Percentiles rank a stretch among this genome's conserved stretches.
Evolutionary conservation across 92 coral and sea anemone genomes (phyloP).

Genomic region (Meandrina meandrites): DNA sequence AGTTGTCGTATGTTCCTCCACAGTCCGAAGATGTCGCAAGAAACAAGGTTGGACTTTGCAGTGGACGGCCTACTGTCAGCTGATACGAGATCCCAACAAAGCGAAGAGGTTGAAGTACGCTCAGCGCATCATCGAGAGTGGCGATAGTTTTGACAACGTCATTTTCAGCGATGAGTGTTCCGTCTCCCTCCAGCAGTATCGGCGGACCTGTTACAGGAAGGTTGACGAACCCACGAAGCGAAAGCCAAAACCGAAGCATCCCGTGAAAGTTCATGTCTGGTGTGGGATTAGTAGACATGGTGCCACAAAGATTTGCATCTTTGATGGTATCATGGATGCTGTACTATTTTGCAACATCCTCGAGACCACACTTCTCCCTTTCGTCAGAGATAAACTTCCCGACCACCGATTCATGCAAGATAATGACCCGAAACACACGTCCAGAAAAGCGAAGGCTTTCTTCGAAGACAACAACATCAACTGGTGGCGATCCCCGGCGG

Average conservation of each 20-base stretch:
- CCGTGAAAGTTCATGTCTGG: slow-evolving; percentile 51
- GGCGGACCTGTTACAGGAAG: slow-evolving; percentile 24
- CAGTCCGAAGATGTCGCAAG: slow-evolving; percentile 12
- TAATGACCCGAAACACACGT: no score
- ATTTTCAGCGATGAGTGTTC: not conserved
- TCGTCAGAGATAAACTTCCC: no score
- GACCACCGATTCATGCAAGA: no score
- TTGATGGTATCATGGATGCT: not conserved
- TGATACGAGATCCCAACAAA: slow-evolving; percentile 25
- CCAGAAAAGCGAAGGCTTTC: no score
- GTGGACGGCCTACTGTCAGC: slow-evolving; percentile 32
- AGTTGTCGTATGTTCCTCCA: slow-evolving; percentile 6
- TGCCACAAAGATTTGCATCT: slow-evolving; percentile 25
- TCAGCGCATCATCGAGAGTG: slow-evolving; percentile 9
- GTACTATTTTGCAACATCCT: no score
- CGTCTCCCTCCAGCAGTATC: slow-evolving; percentile 19
- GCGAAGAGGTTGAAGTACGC: slow-evolving; percentile 31
- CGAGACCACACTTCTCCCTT: no score
- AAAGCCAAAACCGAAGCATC: slow-evolving; percentile 55
- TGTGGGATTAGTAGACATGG: slow-evolving; percentile 55
- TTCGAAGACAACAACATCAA: no score
- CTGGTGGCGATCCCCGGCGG: no score
- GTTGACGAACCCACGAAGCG: slow-evolving; percentile 30
- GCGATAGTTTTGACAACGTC: slow-evolving; percentile 35
- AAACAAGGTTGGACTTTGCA: slow-evolving; percentile 33